phyloP scores from a whole-genome alignment of 2,888 invertebrate genomes.

The Ecdyonurus torrentis region DNA sequence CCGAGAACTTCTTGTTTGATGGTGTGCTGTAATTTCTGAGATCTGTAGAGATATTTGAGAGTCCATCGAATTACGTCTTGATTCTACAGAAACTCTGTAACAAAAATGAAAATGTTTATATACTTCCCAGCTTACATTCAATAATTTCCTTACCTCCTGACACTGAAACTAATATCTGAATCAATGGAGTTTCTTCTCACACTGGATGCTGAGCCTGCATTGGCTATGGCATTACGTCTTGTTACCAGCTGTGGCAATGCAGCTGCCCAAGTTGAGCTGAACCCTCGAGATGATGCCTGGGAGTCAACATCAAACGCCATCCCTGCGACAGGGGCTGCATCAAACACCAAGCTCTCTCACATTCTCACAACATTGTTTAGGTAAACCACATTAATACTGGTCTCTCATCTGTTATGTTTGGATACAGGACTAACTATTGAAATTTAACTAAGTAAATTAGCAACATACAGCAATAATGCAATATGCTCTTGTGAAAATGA shows the following conservation, averaged over 20 bases:
- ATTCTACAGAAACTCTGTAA: conserved; percentile 60
- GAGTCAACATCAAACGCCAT: conserved; percentile 56
- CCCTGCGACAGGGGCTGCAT: conserved; percentile 26
- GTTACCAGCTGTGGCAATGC: conserved; percentile 74
- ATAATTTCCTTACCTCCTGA: conserved; percentile 18
- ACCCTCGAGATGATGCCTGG: conserved; percentile 56
- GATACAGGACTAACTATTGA: too few species aligned
- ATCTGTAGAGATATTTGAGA: conserved; percentile 75
- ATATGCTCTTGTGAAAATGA: too few species aligned
- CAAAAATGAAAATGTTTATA: background rate
- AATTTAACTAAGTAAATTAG: too few species aligned
- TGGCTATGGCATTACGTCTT: conserved; percentile 62
- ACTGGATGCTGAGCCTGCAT: conserved; percentile 30
- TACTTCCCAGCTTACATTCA: background rate
- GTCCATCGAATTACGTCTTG: conserved; percentile 71
- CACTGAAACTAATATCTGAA: conserved; percentile 52
- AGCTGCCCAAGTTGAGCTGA: conserved; percentile 85
- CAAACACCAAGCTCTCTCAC: background rate
- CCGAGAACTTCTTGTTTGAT: background rate
- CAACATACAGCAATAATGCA: too few species aligned
- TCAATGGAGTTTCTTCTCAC: conserved; percentile 42
- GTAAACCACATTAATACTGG: too few species aligned
- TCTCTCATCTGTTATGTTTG: too few species aligned
- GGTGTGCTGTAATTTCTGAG: conserved; percentile 59
- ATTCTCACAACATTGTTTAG: too few species aligned